Base-by-base conservation (phyloP, 2,888 invertebrate genomes). In the Drosophila trichaetosa region DNA sequence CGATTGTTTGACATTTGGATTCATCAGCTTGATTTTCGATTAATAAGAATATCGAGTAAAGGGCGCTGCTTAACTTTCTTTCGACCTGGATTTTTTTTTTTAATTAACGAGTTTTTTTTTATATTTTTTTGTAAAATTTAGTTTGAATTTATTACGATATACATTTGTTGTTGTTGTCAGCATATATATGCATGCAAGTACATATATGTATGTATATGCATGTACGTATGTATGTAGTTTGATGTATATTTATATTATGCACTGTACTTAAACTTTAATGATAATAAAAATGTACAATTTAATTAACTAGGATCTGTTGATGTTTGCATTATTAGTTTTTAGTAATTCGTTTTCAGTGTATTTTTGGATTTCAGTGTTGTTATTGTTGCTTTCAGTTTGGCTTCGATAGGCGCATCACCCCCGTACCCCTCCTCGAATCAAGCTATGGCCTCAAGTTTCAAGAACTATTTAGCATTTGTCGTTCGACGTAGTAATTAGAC, bases 241-340 rank as follows among this genome's bases (percentile, higher is more conserved):
- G 66, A 53, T 58, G 38, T 75, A 40, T 64, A 58, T 80, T 56
- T 76, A 73, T 79, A 69, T 82, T 66, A 87, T 82, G 83, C 69
- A 83, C 72, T 88, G 82, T 73, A 52, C 84, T 88, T 85, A 89
- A 71, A 70, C 48, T 70, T 89, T 78, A 85, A 78, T 87, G 88
- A 87, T 89, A 85, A 84, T 73, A 89, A 75, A 90, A 90, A 88
- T 88, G 63, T 90, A 88, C 89, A 88, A 84, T 90, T 86, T 87
- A 80, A 87, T 87, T 87, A 88, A 83, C 87, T 88, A 89, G 87
- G 87, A 84, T 83, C 80, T 88, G 76, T 76, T 72, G 72, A 67
- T 80, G 76, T 67, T 80, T 49, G 65, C 60, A 46, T 58, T 59
- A 49, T 54, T 69, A 66, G 73, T 73, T 69, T 73, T 69, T 53